These are phyloP conservation scores for Rousettus leschenaultii DNA, from an alignment of 2,113 vertebrate species.

Conservation along the genomic window DNA sequence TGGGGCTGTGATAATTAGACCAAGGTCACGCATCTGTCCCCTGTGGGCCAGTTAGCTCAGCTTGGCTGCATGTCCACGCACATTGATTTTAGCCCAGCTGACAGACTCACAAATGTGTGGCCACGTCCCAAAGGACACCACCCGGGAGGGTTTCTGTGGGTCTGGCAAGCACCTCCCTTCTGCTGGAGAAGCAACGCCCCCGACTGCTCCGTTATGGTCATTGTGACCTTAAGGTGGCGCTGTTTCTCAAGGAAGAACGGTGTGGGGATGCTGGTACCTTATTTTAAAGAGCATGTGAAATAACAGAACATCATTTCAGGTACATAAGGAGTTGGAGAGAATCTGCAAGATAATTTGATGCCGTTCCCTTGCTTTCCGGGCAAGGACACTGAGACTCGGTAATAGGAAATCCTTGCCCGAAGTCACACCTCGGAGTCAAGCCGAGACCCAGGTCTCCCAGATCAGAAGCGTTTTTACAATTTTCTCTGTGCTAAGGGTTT, in stretches of 20 bases:
- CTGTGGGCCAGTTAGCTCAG: background rate
- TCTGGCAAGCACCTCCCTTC: background rate
- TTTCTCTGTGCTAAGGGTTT: background rate
- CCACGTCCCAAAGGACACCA: background rate
- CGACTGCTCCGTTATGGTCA: background rate
- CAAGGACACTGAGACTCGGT: background rate
- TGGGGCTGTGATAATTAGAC: background rate
- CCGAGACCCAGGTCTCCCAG: background rate
- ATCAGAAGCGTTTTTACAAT: background rate
- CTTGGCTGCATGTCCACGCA: background rate
- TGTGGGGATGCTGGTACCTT: fast-evolving
- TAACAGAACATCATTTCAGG: fast-evolving
- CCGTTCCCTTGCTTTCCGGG: background rate
- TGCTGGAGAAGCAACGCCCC: fast-evolving
- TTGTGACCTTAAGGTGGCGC: conserved; percentile 44
- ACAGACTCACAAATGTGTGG: background rate
- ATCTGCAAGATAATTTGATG: background rate
- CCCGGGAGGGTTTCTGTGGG: background rate
- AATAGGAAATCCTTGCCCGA: background rate
- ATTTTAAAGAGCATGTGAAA: background rate
- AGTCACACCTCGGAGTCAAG: background rate
- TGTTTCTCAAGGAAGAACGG: conserved; percentile 40
- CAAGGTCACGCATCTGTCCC: background rate
- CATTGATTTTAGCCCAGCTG: background rate
- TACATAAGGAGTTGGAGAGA: background rate